Evolutionary conservation across 2,797 vertebrate species (phyloP).

Genomic region (Clarias fuscus): DNA sequence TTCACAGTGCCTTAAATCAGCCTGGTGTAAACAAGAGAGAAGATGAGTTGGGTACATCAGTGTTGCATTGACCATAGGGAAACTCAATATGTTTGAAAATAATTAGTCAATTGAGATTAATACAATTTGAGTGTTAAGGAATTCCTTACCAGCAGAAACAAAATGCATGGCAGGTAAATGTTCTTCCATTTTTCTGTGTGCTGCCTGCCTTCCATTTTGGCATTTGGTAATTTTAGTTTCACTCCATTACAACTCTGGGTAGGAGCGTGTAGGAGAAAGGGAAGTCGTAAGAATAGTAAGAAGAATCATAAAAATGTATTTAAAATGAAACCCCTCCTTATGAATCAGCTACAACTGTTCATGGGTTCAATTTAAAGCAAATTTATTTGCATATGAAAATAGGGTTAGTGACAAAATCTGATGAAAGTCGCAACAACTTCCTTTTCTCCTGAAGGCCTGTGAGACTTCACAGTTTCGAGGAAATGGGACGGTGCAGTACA

Average conservation of each 20-base stretch:
- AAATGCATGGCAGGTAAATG: constrained; percentile 20
- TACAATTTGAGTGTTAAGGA: background rate
- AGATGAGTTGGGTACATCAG: background rate
- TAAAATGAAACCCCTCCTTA: background rate
- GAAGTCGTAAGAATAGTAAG: no score
- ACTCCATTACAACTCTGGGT: constrained; percentile 54
- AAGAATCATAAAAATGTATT: no score
- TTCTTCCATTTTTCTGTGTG: constrained; percentile 44
- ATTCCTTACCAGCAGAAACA: constrained; percentile 63
- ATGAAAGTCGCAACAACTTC: background rate
- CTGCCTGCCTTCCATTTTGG: constrained; percentile 60
- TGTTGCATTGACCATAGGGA: background rate
- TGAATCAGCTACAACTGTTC: background rate
- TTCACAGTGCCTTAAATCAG: constrained; percentile 26
- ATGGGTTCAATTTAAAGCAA: background rate
- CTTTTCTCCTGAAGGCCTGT: constrained; percentile 5
- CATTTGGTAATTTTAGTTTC: constrained; percentile 20
- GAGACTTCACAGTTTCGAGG: background rate
- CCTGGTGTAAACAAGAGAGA: constrained; percentile 18
- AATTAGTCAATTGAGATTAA: no score
- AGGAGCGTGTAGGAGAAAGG: background rate
- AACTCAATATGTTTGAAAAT: background rate
- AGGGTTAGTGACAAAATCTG: background rate
- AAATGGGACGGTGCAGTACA: background rate
- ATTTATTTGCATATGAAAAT: constrained; percentile 23